These are phyloP conservation scores for Conopomorpha cramerella DNA, from an alignment of 1,140 invertebrate genomes.

Conservation along the genomic window DNA sequence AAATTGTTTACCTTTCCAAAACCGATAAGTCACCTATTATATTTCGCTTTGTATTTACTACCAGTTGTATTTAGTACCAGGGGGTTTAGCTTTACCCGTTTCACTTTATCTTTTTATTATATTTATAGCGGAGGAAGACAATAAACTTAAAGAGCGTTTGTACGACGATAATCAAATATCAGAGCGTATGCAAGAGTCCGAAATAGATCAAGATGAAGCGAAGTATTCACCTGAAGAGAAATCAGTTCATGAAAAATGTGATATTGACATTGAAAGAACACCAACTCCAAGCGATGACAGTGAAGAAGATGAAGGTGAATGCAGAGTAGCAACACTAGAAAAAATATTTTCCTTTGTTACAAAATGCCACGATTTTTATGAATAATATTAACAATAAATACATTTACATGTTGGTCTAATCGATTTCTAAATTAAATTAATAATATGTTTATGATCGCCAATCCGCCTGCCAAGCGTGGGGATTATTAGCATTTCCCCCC, in stretches of 20 bases:
- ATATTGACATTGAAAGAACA: constrained; percentile 51
- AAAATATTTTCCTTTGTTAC: not conserved
- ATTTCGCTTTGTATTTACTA: no score
- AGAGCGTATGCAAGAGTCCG: constrained; percentile 24
- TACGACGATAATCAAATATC: constrained; percentile 39
- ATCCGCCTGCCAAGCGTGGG: no score
- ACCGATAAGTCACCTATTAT: no score
- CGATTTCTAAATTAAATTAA: no score
- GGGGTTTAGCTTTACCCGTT: no score
- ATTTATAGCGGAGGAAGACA: constrained; percentile 44
- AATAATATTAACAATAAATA: not conserved
- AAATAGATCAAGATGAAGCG: constrained; percentile 66
- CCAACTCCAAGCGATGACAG: constrained; percentile 63
- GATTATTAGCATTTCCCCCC: no score
- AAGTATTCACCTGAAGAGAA: constrained; percentile 79
- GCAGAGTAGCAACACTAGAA: not conserved
- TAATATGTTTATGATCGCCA: no score
- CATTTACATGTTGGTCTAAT: no score
- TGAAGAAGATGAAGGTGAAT: constrained; percentile 63
- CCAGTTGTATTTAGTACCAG: no score
- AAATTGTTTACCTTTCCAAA: constrained; percentile 5
- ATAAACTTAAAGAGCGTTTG: constrained; percentile 47
- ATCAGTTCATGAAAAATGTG: constrained; percentile 61
- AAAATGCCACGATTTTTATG: not conserved
- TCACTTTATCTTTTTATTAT: no score